These are phyloP conservation scores for Carcina quercana DNA, from an alignment of 2,888 invertebrate genomes.

Conservation along the genomic window DNA sequence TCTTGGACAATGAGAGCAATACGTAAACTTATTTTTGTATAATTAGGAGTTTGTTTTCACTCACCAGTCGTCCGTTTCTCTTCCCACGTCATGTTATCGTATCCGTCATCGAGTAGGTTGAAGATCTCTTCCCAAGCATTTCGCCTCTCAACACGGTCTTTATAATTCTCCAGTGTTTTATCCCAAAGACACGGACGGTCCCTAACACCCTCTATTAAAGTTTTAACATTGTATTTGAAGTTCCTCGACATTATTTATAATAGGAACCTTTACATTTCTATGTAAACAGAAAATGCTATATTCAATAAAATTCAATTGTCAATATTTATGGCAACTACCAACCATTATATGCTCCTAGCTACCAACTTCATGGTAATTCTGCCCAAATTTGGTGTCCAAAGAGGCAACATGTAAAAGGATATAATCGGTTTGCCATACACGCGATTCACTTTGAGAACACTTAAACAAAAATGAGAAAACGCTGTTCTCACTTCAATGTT, in stretches of 20 bases:
- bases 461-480: slow-evolving; percentile 13
- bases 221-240: slow-evolving; percentile 51
- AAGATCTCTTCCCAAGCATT: slow-evolving; percentile 60
- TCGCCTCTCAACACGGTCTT: slow-evolving; percentile 51
- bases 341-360: too few relatives aligned
- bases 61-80: slow-evolving; percentile 47
- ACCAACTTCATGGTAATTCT: too few relatives aligned
- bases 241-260: slow-evolving; percentile 33
- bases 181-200: slow-evolving; percentile 59
- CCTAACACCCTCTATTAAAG: slow-evolving; percentile 39
- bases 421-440: slow-evolving; percentile 4
- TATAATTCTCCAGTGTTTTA: slow-evolving; percentile 51
- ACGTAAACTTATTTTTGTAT: too few relatives aligned
- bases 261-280: slow-evolving; percentile 3
- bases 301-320: too few relatives aligned
- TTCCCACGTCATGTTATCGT: slow-evolving; percentile 43
- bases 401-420: too few relatives aligned
- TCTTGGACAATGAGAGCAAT: too few relatives aligned
- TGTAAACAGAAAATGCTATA: too few relatives aligned
- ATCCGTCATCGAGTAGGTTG: slow-evolving; percentile 38
- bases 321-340: too few relatives aligned
- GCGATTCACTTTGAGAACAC: neutral
- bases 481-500: slow-evolving; percentile 37
- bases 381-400: too few relatives aligned
- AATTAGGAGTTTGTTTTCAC: slow-evolving; percentile 5